Conservation (phyloP, 53 echinoderm and acorn worm species). For the Luidia sarsii region DNA sequence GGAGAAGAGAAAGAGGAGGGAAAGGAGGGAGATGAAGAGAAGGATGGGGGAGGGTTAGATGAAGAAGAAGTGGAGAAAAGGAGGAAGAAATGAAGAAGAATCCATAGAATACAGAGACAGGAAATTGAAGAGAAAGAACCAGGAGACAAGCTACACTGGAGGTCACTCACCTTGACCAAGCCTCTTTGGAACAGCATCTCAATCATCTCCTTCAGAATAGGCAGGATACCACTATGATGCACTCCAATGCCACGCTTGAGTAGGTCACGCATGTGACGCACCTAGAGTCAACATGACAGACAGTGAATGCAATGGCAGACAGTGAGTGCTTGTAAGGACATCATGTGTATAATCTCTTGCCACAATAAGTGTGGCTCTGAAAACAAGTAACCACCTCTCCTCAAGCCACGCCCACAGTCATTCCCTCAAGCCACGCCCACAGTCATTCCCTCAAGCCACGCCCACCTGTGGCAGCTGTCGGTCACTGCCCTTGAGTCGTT, state of each 20-base stretch:
- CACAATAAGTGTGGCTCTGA: not conserved
- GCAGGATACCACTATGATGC: slow-evolving; percentile 97
- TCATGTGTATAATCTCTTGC: not conserved
- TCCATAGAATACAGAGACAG: not conserved
- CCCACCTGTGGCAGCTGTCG: slow-evolving; percentile 86
- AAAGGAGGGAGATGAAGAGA: no score
- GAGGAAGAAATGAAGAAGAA: no score
- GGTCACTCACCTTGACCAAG: slow-evolving; percentile 90
- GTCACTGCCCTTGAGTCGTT: slow-evolving; percentile 81
- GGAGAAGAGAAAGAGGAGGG: no score
- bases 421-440: not conserved
- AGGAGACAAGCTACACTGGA: not conserved
- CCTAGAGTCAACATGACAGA: slow-evolving; percentile 54
- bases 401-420: not conserved
- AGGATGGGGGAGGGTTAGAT: no score
- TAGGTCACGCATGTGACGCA: slow-evolving; percentile 78
- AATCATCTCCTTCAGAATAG: slow-evolving; percentile 95
- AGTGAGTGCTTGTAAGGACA: no score
- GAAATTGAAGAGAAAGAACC: no score
- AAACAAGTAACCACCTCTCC: not conserved
- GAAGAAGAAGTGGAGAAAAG: no score
- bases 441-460: not conserved
- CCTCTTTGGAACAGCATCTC: slow-evolving; percentile 97
- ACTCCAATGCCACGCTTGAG: slow-evolving; percentile 89
- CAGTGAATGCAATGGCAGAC: not conserved